Evolutionary conservation across 2,888 invertebrate species (phyloP).

Genomic region (Dryobotodes eremita): DNA sequence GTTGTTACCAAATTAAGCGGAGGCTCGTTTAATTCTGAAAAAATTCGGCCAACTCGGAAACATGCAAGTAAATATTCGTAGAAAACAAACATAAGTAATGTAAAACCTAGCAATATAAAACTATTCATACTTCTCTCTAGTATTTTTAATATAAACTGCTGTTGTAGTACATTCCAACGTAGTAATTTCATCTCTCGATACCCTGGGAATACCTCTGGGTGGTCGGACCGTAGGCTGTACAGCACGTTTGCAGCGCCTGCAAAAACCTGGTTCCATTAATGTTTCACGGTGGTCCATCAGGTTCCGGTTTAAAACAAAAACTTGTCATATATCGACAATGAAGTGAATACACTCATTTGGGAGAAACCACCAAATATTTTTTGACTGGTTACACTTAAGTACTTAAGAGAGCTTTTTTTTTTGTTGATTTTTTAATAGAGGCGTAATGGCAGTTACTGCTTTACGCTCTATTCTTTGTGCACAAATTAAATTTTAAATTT

Average conservation of each 20-base stretch:
- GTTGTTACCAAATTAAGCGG: too few species aligned
- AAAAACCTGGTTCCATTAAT: slow-evolving; percentile 52
- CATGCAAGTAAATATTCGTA: background rate
- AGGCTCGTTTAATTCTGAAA: background rate
- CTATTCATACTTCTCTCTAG: background rate
- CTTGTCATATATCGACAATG: slow-evolving; percentile 23
- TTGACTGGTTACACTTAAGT: background rate
- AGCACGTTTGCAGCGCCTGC: slow-evolving; percentile 30
- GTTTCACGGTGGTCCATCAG: slow-evolving; percentile 49
- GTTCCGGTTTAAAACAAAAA: slow-evolving; percentile 37
- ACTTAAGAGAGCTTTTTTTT: too few species aligned
- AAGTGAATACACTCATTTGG: slow-evolving; percentile 5
- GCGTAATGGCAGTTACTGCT: background rate
- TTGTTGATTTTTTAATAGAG: background rate
- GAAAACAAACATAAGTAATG: background rate
- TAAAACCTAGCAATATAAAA: background rate
- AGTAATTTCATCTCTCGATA: background rate
- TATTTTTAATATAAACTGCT: background rate
- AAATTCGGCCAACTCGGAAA: background rate
- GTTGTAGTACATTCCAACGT: slow-evolving; percentile 11
- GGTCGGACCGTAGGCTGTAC: slow-evolving; percentile 36
- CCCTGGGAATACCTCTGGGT: slow-evolving; percentile 28
- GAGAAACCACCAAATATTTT: background rate
- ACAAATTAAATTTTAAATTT: too few species aligned
- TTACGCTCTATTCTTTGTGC: background rate